Conservation (phyloP, 2,113 vertebrate species). For the Athene noctua region DNA sequence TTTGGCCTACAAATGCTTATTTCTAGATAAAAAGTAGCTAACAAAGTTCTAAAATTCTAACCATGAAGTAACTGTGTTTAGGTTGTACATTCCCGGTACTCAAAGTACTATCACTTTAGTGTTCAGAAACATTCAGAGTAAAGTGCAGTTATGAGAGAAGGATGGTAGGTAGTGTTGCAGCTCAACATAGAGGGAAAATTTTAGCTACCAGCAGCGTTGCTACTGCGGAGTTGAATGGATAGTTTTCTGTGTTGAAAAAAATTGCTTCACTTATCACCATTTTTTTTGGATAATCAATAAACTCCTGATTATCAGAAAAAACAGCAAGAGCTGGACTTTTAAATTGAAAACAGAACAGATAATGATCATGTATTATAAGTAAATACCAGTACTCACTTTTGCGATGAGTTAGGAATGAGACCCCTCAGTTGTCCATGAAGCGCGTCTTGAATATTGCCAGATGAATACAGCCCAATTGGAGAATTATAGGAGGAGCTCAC, state of each 20-base stretch:
- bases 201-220: neutral
- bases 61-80: neutral
- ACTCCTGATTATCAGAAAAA: slow-evolving; percentile 1
- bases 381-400: slow-evolving; percentile 80
- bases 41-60: neutral
- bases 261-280: neutral
- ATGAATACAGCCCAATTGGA: slow-evolving; percentile 97
- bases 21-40: neutral
- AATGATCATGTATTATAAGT: neutral
- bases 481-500: slow-evolving; percentile 98
- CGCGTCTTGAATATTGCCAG: slow-evolving; percentile 95
- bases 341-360: neutral
- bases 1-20: neutral
- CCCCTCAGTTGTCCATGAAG: slow-evolving; percentile 93
- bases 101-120: neutral
- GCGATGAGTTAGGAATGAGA: slow-evolving; percentile 80
- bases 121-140: neutral
- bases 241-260: neutral
- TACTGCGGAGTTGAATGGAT: neutral
- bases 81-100: neutral
- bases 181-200: neutral
- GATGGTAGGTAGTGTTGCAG: neutral
- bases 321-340: slow-evolving; percentile 78
- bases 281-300: neutral
- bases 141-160: neutral